Percentiles rank a stretch among this genome's conserved stretches.
These are phyloP conservation scores for Antitype chi DNA, from an alignment of 2,888 invertebrate species.

Conservation along the genomic window DNA sequence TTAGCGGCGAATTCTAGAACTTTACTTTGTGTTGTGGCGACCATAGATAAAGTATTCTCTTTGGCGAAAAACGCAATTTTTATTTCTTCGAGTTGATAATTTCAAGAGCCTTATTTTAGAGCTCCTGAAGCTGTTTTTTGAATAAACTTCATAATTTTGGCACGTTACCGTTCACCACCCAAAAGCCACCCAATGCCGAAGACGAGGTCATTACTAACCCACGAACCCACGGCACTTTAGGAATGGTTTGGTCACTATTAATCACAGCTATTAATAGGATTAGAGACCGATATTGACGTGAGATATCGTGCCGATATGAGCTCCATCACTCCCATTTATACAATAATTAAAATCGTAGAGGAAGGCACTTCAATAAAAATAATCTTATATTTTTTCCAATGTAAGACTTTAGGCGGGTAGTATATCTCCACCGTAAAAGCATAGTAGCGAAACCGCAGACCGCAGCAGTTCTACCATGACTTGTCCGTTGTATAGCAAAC, in stretches of 20 bases:
- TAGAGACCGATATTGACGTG: neutral
- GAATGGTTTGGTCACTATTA: neutral
- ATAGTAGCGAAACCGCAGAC: no score
- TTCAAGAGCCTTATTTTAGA: neutral
- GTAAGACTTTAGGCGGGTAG: no score
- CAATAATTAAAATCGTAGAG: neutral
- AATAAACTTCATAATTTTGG: neutral
- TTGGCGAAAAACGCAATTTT: conserved; percentile 18
- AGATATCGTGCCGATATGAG: neutral
- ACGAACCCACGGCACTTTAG: no score
- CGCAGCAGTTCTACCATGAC: no score
- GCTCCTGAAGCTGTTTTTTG: neutral
- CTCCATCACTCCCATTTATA: neutral
- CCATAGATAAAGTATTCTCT: conserved; percentile 75
- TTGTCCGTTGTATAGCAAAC: no score
- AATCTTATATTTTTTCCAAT: neutral
- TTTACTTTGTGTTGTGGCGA: conserved; percentile 77
- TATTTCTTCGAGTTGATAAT: neutral
- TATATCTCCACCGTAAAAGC: no score
- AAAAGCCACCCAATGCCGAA: neutral
- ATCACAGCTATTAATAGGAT: no score
- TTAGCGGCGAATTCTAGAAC: conserved; percentile 82
- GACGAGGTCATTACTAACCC: no score
- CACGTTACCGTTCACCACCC: neutral
- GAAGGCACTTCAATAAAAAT: neutral